These are phyloP conservation scores for Artemia sp. DNA, from an alignment of 2,888 invertebrate genomes.

Conservation along the genomic window DNA sequence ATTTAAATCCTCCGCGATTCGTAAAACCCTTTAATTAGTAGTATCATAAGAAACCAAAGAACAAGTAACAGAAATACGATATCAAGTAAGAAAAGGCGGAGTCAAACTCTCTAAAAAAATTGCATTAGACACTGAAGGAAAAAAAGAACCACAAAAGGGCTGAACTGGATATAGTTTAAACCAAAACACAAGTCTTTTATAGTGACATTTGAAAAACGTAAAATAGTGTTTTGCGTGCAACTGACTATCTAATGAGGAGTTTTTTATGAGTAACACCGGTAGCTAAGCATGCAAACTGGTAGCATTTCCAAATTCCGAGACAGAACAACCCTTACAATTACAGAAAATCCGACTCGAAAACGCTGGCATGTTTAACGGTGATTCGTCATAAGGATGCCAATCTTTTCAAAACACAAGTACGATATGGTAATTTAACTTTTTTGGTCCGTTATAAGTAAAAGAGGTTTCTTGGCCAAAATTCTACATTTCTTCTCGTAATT, in stretches of 20 bases:
- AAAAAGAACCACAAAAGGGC: conserved; percentile 15
- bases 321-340: conserved; percentile 10
- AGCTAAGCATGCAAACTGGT: conserved; percentile 2
- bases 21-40: conserved; percentile 1
- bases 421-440: too few species aligned
- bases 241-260: background rate
- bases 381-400: conserved; percentile 6
- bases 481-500: too few species aligned
- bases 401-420: background rate
- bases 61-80: background rate
- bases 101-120: background rate
- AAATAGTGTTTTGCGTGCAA: conserved; percentile 11
- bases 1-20: conserved; percentile 1
- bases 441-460: too few species aligned
- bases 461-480: too few species aligned
- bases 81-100: conserved; percentile 11
- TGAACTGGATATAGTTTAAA: conserved; percentile 1
- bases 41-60: background rate
- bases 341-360: conserved; percentile 7
- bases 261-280: background rate
- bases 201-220: conserved; percentile 12
- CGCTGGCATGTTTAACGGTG: background rate
- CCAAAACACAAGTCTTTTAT: background rate
- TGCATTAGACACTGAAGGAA: background rate
- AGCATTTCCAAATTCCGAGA: conserved; percentile 11